phyloP scores from a whole-genome alignment of 2,797 vertebrate genomes.

The Pelobates cultripes region DNA sequence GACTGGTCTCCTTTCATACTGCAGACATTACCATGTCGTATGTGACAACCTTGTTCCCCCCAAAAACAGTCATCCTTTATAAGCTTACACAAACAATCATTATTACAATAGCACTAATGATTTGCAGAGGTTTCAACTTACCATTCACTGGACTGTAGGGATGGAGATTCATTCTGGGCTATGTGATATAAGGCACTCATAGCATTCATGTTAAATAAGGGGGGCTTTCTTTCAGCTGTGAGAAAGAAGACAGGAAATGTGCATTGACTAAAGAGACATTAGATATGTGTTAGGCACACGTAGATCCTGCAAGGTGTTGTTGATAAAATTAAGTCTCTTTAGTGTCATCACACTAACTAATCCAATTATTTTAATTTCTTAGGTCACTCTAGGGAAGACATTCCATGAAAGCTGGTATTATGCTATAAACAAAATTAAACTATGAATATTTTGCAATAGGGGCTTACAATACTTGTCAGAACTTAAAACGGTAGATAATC shows the following conservation, averaged over 20 bases:
- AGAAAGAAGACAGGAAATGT: background rate
- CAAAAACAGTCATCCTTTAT: no score
- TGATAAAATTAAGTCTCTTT: slow-evolving; percentile 53
- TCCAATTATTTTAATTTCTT: slow-evolving; percentile 60
- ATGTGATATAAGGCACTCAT: slow-evolving; percentile 99
- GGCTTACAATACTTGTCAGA: no score
- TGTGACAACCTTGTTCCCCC: no score
- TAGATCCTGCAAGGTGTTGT: slow-evolving; percentile 23
- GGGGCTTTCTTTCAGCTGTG: slow-evolving; percentile 95
- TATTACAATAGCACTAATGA: background rate
- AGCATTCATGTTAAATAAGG: slow-evolving; percentile 99
- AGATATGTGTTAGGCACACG: background rate
- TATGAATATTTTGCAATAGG: background rate
- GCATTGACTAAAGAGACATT: background rate
- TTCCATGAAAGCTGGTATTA: slow-evolving; percentile 54
- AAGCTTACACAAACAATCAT: no score
- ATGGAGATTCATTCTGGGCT: slow-evolving; percentile 97
- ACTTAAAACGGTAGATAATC: no score
- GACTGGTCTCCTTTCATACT: no score
- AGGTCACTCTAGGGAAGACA: slow-evolving; percentile 54
- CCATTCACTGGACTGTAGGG: slow-evolving; percentile 95
- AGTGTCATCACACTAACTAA: slow-evolving; percentile 46
- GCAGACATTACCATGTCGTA: no score
- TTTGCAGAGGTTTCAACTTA: slow-evolving; percentile 70
- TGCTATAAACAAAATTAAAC: background rate